phyloP scores from a whole-genome alignment of 2,888 invertebrate genomes.

The Alloscopus bannaensis region DNA sequence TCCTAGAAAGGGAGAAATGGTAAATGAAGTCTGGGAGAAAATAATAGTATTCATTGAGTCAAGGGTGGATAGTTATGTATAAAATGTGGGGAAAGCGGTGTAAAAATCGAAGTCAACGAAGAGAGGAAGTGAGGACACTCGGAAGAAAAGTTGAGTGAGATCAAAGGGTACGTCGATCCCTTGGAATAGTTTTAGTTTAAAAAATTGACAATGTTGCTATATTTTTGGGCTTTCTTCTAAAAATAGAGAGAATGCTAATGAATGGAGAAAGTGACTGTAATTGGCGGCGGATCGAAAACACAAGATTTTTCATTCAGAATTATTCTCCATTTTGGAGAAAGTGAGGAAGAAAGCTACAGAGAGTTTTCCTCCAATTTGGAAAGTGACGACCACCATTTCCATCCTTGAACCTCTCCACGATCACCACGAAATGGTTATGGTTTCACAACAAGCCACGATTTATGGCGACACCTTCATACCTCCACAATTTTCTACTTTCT shows the following conservation, averaged over 20 bases:
- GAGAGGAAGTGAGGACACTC: not conserved
- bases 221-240: not conserved
- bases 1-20: not conserved
- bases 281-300: too few species aligned
- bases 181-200: too few species aligned
- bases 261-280: too few species aligned
- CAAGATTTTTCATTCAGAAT: too few species aligned
- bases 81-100: too few species aligned
- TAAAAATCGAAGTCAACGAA: not conserved
- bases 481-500: too few species aligned
- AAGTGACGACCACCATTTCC: not conserved
- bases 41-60: not conserved
- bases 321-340: too few species aligned
- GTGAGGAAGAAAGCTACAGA: too few species aligned
- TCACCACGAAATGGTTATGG: not conserved
- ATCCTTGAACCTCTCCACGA: not conserved
- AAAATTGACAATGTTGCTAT: not conserved
- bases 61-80: too few species aligned
- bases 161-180: not conserved
- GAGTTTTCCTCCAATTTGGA: too few species aligned
- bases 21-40: not conserved
- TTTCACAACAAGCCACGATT: conserved; percentile 2
- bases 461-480: not conserved
- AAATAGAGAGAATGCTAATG: too few species aligned
- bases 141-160: not conserved